Evolutionary conservation across 2,113 vertebrate genomes (phyloP).

Genomic region (Cinclus mexicanus): DNA sequence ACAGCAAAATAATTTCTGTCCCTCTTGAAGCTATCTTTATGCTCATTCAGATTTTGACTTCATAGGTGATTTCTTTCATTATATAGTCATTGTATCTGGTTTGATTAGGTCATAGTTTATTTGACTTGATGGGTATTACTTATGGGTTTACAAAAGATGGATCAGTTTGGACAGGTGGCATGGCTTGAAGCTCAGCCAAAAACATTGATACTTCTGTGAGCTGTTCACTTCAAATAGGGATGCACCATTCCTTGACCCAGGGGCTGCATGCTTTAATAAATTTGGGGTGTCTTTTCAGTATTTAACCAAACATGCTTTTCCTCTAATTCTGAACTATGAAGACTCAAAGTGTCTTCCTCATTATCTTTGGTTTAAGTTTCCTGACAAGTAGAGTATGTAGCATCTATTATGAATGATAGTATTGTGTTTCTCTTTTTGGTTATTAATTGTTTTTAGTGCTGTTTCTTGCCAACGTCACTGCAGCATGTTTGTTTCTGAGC

Average conservation of each 20-base stretch:
- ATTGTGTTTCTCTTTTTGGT: neutral
- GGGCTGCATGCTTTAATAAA: neutral
- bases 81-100: neutral
- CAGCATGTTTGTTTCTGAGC: neutral
- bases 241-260: neutral
- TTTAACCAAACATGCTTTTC: neutral
- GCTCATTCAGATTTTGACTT: neutral
- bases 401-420: neutral
- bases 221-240: neutral
- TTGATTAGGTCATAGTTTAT: constrained; percentile 28
- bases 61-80: constrained; percentile 3
- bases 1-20: neutral
- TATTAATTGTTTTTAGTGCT: neutral
- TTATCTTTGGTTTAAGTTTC: neutral
- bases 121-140: neutral
- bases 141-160: constrained; percentile 1
- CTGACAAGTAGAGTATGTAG: neutral
- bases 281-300: neutral
- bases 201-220: neutral
- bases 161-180: constrained; percentile 23
- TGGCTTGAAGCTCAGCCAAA: neutral
- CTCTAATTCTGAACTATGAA: neutral
- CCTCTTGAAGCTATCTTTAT: neutral
- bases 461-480: neutral
- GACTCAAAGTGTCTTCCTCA: neutral